phyloP scores from a whole-genome alignment of 2,113 vertebrate species.

The Eptatretus burgeri region DNA sequence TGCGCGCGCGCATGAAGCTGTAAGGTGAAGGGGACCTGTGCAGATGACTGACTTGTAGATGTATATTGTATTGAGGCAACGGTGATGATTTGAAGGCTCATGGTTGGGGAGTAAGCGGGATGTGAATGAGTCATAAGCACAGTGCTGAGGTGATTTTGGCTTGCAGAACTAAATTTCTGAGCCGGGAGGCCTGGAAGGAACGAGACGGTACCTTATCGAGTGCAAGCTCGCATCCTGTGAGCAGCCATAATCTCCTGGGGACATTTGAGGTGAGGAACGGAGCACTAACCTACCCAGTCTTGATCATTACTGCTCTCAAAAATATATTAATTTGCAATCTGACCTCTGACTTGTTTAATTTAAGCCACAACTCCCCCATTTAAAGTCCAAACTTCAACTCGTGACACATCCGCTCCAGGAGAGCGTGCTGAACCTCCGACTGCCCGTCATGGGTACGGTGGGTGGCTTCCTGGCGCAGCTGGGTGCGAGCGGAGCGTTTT shows the following conservation, averaged over 20 bases:
- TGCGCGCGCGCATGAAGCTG: no score
- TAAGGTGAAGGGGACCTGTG: no score
- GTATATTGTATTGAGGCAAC: no score
- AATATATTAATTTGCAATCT: not conserved
- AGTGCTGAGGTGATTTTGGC: no score
- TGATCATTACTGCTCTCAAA: no score
- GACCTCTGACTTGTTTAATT: not conserved
- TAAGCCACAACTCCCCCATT: not conserved
- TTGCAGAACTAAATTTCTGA: no score
- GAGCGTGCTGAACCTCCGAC: conserved; percentile 74
- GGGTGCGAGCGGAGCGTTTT: conserved; percentile 76
- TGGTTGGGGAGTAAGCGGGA: no score
- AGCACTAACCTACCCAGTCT: not conserved
- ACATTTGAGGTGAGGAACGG: conserved; percentile 67
- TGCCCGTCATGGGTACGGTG: conserved; percentile 52
- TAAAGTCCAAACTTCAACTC: no score
- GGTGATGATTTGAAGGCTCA: no score
- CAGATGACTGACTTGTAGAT: no score
- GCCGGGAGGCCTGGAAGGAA: no score
- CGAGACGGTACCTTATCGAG: conserved; percentile 18
- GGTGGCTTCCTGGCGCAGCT: conserved; percentile 84
- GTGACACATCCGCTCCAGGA: conserved; percentile 24
- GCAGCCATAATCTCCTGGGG: conserved; percentile 79
- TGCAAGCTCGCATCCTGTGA: conserved; percentile 60
- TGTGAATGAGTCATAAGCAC: no score